phyloP scores from a whole-genome alignment of 2,113 vertebrate species.

The Mesocricetus auratus region DNA sequence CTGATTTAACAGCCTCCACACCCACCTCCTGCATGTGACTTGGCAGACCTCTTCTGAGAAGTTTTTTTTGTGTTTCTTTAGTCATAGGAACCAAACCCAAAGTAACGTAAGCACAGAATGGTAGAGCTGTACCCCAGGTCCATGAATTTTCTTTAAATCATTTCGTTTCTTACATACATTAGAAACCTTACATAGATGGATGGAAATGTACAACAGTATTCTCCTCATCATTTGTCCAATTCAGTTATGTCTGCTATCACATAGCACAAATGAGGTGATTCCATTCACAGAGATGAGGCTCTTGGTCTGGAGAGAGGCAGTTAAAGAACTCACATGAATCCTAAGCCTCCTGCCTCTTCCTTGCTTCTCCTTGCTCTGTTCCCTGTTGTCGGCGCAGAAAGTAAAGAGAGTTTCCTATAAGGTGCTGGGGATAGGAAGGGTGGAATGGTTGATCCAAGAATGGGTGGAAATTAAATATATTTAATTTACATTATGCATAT shows the following conservation, averaged over 20 bases:
- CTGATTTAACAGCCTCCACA: not conserved
- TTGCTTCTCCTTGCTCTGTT: not conserved
- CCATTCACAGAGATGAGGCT: not conserved
- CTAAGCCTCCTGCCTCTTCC: not conserved
- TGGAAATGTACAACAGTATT: not conserved
- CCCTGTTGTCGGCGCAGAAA: not conserved
- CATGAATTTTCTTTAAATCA: slow-evolving; percentile 7
- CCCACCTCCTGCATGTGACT: not conserved
- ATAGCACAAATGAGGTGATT: not conserved
- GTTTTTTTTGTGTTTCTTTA: not conserved
- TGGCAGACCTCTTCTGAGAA: not conserved
- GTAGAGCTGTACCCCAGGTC: not conserved
- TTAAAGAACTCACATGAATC: not conserved
- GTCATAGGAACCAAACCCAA: not conserved
- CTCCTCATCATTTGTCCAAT: not conserved
- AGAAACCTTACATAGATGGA: not conserved
- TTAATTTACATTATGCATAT: not conserved
- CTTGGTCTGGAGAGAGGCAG: not conserved
- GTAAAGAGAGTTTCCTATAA: not conserved
- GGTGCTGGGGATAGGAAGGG: not conserved
- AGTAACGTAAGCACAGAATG: not conserved
- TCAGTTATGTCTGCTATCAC: not conserved
- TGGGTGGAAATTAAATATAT: not conserved
- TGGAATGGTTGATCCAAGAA: not conserved
- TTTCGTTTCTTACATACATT: slow-evolving; percentile 17